Evolutionary conservation across 2,113 vertebrate genomes (phyloP).

Genomic region (Phyllopteryx taeniolatus): DNA sequence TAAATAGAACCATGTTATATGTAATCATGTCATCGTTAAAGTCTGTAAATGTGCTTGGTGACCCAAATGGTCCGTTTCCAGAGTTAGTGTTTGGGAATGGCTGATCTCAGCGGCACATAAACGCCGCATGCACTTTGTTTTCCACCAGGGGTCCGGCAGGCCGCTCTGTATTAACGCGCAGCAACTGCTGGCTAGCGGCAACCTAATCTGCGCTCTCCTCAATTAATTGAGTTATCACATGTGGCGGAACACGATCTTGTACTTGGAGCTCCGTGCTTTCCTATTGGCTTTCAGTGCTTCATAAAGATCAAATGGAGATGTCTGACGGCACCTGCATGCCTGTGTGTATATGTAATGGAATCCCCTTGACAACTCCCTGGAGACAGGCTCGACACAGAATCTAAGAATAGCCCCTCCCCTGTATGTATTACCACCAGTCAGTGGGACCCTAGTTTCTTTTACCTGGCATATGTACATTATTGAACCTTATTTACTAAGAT

Average conservation of each 20-base stretch:
- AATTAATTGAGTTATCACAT: constrained; percentile 46
- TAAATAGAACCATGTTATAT: neutral
- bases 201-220: constrained; percentile 19
- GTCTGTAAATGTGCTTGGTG: neutral
- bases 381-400: constrained; percentile 56
- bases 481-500: neutral
- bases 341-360: constrained; percentile 39
- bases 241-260: constrained; percentile 28
- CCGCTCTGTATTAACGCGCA: neutral
- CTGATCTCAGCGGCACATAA: constrained; percentile 1
- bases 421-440: constrained; percentile 24
- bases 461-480: constrained; percentile 32
- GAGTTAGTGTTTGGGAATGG: constrained; percentile 2
- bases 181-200: constrained; percentile 19
- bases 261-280: constrained; percentile 26
- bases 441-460: constrained; percentile 41
- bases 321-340: constrained; percentile 27
- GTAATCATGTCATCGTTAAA: neutral
- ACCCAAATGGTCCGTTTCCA: neutral
- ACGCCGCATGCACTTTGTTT: neutral
- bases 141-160: constrained; percentile 1
- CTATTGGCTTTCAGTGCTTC: constrained; percentile 32
- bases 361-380: constrained; percentile 47
- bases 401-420: constrained; percentile 57
- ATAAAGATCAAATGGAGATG: constrained; percentile 54